A percentile compares a stretch with the other conserved stretches of the same genome.
These are phyloP conservation scores for Hydroisotoma schaefferi DNA, from an alignment of 2,888 invertebrate genomes.

Conservation along the genomic window DNA sequence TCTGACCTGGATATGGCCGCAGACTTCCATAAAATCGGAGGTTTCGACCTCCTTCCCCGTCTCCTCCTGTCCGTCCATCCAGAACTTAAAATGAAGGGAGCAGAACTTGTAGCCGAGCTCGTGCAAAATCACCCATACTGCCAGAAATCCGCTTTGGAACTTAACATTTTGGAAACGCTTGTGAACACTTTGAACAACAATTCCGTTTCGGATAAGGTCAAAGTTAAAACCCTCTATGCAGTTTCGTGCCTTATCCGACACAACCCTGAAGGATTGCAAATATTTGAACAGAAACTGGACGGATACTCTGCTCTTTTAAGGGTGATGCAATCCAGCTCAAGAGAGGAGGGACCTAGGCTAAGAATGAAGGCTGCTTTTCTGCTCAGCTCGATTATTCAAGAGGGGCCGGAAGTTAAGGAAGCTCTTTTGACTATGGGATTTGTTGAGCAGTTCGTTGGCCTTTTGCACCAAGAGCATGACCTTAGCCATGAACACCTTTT, in stretches of 20 bases:
- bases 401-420: not conserved
- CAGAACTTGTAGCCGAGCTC: conserved; percentile 4
- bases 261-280: not conserved
- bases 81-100: not conserved
- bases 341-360: not conserved
- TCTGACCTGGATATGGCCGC: conserved; percentile 5
- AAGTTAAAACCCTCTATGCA: conserved; percentile 4
- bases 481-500: conserved; percentile 6
- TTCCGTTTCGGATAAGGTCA: not conserved
- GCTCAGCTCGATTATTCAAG: conserved; percentile 1
- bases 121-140: conserved; percentile 8
- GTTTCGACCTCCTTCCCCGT: conserved; percentile 3
- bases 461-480: conserved; percentile 1
- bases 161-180: not conserved
- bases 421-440: conserved; percentile 2
- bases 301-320: not conserved
- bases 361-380: conserved; percentile 10
- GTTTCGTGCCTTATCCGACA: conserved; percentile 6
- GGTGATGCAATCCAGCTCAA: not conserved
- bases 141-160: not conserved
- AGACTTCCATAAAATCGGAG: conserved; percentile 8
- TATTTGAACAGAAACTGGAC: conserved; percentile 2
- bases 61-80: conserved; percentile 1
- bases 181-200: not conserved
- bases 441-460: conserved; percentile 7